Evolutionary conservation across 2,113 vertebrate genomes (phyloP).

Genomic region (Gnathochromis pfefferi): DNA sequence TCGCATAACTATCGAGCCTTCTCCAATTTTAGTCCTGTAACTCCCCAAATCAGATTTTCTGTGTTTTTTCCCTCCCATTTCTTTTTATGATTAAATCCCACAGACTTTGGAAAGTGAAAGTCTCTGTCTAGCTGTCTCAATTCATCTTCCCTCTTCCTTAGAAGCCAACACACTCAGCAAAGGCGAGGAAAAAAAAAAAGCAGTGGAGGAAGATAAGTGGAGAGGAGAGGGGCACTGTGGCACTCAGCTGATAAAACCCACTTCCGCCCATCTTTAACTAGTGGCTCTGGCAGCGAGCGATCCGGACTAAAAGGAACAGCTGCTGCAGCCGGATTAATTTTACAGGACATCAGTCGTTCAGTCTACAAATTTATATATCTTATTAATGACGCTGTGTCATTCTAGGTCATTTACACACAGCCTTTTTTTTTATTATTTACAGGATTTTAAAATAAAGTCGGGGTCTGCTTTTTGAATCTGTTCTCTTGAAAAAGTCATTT

Average conservation of each 20-base stretch:
- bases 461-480: background rate
- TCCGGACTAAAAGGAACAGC: background rate
- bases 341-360: background rate
- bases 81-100: background rate
- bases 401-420: background rate
- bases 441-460: background rate
- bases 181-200: background rate
- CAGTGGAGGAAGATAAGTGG: background rate
- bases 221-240: background rate
- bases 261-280: constrained; percentile 31
- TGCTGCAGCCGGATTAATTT: constrained; percentile 4
- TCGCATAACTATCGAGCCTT: background rate
- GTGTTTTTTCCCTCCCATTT: background rate
- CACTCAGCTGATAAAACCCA: constrained; percentile 39
- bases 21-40: background rate
- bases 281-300: background rate
- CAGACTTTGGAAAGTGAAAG: background rate
- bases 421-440: background rate
- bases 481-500: background rate
- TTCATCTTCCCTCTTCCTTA: background rate
- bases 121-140: background rate
- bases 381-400: background rate
- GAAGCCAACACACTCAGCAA: background rate
- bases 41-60: background rate
- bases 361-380: background rate